These are phyloP conservation scores for Murina feae DNA, from an alignment of 2,113 vertebrate genomes.

Conservation along the genomic window DNA sequence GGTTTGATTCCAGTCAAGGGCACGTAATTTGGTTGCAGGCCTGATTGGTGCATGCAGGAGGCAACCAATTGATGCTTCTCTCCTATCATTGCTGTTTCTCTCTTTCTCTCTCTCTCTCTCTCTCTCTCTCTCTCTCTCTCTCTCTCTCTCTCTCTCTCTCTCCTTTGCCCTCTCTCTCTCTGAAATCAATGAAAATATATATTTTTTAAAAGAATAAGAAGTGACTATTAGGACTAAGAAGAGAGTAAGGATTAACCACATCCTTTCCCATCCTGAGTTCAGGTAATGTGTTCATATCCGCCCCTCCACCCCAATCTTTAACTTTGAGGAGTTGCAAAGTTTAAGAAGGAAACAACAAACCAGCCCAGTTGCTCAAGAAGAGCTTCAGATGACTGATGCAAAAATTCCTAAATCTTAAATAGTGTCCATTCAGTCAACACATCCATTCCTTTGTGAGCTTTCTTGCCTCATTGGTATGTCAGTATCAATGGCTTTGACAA, in stretches of 20 bases:
- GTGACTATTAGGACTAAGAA: neutral
- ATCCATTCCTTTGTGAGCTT: neutral
- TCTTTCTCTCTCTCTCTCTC: no score
- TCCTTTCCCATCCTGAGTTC: neutral
- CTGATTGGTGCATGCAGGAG: no score
- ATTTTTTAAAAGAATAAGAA: neutral
- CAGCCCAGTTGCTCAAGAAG: neutral
- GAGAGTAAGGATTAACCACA: neutral
- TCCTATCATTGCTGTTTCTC: no score
- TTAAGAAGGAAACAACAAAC: neutral
- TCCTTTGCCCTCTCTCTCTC: no score
- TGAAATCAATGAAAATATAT: no score
- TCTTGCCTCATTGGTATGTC: neutral
- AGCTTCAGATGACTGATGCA: neutral
- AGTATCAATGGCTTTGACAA: constrained; percentile 29
- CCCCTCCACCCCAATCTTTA: neutral
- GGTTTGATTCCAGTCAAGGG: no score
- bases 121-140: no score
- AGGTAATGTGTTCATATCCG: fast-evolving
- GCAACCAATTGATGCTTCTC: no score
- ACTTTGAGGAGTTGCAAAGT: neutral
- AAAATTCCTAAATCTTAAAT: neutral
- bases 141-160: no score
- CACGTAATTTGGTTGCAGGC: no score
- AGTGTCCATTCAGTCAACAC: neutral